These are phyloP conservation scores for Champsocephalus esox DNA, from an alignment of 2,797 vertebrate species.

Conservation along the genomic window DNA sequence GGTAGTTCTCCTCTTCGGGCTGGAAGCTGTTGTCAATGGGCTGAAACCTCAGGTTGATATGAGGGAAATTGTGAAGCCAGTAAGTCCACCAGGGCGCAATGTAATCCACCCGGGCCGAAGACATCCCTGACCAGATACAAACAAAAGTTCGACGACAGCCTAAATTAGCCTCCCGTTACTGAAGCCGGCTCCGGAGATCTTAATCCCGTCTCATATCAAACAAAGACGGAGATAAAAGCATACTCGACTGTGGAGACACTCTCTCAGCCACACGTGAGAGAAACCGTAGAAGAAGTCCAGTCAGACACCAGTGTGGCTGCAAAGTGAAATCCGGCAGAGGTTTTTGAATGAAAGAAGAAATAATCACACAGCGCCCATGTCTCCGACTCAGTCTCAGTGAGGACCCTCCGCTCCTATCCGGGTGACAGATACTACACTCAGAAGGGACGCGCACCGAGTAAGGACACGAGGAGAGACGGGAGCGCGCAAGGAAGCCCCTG, in stretches of 20 bases:
- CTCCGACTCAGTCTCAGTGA: slow-evolving; percentile 22
- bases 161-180: slow-evolving; percentile 49
- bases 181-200: slow-evolving; percentile 44
- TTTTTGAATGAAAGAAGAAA: background rate
- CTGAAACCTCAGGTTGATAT: slow-evolving; percentile 88
- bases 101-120: slow-evolving; percentile 86
- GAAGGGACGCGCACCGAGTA: slow-evolving; percentile 58
- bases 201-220: slow-evolving; percentile 75
- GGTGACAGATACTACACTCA: slow-evolving; percentile 54
- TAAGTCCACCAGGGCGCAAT: slow-evolving; percentile 93
- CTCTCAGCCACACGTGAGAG: slow-evolving; percentile 23
- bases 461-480: slow-evolving; percentile 37
- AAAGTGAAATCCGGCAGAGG: background rate
- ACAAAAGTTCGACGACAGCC: slow-evolving; percentile 57
- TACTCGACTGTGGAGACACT: slow-evolving; percentile 26
- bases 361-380: slow-evolving; percentile 49
- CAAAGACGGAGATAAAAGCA: slow-evolving; percentile 71
- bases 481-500: slow-evolving; percentile 51
- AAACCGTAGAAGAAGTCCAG: slow-evolving; percentile 20
- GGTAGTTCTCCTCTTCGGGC: slow-evolving; percentile 88
- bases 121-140: slow-evolving; percentile 74
- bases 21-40: slow-evolving; percentile 86
- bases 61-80: slow-evolving; percentile 93
- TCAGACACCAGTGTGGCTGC: rapidly evolving
- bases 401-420: slow-evolving; percentile 47